These are phyloP conservation scores for Pantherophis vulpinus DNA, from an alignment of 2,797 vertebrate genomes.

Conservation along the genomic window DNA sequence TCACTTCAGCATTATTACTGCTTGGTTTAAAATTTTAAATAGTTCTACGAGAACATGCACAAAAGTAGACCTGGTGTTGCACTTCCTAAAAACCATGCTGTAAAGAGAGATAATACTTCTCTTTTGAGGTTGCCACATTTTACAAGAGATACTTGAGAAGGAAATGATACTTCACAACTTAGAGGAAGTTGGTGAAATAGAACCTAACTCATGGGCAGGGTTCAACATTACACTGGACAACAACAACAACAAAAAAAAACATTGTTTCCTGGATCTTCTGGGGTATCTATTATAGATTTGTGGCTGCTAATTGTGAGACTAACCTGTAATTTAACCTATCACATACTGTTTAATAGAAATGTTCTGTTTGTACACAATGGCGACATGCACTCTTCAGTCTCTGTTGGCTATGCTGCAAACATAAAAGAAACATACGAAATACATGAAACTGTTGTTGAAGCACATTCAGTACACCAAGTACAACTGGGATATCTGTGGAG, in stretches of 20 bases:
- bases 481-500: not conserved
- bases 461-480: not conserved
- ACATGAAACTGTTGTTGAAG: not conserved
- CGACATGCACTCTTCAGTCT: not conserved
- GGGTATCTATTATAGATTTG: not conserved
- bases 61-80: constrained; percentile 5
- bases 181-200: constrained; percentile 18
- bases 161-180: not conserved
- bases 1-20: not conserved
- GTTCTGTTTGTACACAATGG: not conserved
- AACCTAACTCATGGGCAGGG: not conserved
- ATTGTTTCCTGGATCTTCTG: not conserved
- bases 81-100: constrained; percentile 23
- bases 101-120: constrained; percentile 21
- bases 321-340: not conserved
- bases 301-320: not conserved
- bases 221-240: not conserved
- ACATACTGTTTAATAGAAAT: not conserved
- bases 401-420: not conserved
- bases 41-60: not conserved
- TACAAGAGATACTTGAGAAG: constrained; percentile 3
- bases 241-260: not conserved
- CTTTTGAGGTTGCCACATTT: constrained; percentile 33
- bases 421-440: not conserved
- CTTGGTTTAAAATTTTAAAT: not conserved